phyloP scores from a whole-genome alignment of 2,888 invertebrate species.

The Temnothorax rugatulus region DNA sequence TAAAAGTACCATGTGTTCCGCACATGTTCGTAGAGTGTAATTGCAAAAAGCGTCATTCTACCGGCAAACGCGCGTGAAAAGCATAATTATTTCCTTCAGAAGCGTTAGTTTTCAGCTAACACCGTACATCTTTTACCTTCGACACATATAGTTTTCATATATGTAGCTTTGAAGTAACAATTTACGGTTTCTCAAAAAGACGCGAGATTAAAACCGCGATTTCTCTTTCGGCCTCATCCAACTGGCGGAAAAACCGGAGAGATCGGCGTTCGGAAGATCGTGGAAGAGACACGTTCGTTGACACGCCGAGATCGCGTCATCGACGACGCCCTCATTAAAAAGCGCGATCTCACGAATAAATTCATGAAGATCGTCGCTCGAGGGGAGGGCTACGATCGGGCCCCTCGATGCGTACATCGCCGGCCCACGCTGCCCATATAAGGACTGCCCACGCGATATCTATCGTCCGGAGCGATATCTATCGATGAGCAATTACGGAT shows the following conservation, averaged over 20 bases:
- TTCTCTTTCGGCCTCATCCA: background rate
- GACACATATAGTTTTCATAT: no score
- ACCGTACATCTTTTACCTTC: background rate
- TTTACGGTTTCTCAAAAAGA: background rate
- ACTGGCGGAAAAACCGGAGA: background rate
- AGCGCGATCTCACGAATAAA: constrained; percentile 35
- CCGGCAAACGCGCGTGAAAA: background rate
- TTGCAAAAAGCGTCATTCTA: constrained; percentile 1
- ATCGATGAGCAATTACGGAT: constrained; percentile 47
- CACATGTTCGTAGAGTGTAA: constrained; percentile 12
- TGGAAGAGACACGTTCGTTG: constrained; percentile 32
- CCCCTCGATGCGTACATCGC: constrained; percentile 28
- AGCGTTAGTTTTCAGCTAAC: background rate
- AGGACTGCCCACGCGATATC: constrained; percentile 54
- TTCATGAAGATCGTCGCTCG: constrained; percentile 13
- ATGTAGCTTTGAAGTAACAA: background rate
- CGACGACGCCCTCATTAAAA: constrained; percentile 43
- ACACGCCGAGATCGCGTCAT: constrained; percentile 29
- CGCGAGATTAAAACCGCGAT: background rate
- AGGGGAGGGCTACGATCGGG: background rate
- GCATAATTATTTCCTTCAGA: background rate
- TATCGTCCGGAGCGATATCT: constrained; percentile 55
- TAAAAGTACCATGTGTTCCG: constrained; percentile 38
- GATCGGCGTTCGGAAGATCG: background rate
- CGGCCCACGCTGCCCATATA: constrained; percentile 37